Evolutionary conservation across 37 sponge, comb jelly and placozoan genomes (phyloP).

Genomic region (Lycopodina hypogea): DNA sequence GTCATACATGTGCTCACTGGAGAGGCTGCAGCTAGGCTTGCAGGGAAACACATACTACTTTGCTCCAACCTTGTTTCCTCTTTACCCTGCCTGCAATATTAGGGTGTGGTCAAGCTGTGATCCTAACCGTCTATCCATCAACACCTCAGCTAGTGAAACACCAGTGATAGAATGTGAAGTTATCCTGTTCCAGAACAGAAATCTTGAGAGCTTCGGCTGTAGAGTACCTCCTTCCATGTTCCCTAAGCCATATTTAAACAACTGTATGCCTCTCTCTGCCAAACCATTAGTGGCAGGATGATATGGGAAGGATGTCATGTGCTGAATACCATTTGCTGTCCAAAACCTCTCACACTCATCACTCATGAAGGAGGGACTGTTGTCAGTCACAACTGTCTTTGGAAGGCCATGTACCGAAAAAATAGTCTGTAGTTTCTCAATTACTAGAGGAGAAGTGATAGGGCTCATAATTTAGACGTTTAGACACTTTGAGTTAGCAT

Average conservation of each 20-base stretch:
- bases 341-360: conserved; percentile 10
- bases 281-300: too few species aligned
- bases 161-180: conserved; percentile 22
- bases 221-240: background rate
- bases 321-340: conserved; percentile 7
- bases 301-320: conserved; percentile 13
- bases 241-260: conserved; percentile 23
- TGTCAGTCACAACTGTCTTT: conserved; percentile 45
- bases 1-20: too few species aligned
- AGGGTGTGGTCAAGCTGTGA: background rate
- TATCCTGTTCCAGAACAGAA: conserved; percentile 14
- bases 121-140: background rate
- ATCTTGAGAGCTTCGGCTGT: conserved; percentile 8
- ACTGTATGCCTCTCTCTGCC: conserved; percentile 43
- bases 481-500: background rate
- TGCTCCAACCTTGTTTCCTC: background rate
- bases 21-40: too few species aligned
- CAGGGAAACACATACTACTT: background rate
- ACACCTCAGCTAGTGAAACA: background rate
- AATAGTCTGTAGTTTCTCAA: conserved; percentile 7
- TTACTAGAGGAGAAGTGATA: conserved; percentile 10
- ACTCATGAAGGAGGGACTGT: conserved; percentile 26
- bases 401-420: too few species aligned
- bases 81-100: background rate
- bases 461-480: conserved; percentile 3